Base-by-base conservation (phyloP, 1,140 invertebrate genomes). In the Pogonomyrmex barbatus region DNA sequence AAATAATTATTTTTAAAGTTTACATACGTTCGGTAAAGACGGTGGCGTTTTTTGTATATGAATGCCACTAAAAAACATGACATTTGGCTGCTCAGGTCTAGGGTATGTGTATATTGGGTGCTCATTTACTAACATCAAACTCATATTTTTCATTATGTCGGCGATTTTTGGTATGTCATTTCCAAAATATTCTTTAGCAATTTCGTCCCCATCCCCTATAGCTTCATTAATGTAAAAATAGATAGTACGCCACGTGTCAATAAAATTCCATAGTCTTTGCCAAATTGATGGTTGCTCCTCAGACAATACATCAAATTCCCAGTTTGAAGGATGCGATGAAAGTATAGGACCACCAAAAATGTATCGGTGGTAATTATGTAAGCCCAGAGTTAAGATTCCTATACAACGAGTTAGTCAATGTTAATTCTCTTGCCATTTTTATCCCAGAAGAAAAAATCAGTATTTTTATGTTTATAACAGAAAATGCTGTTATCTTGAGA, bases 71-170 rank as follows among this genome's bases (percentile, higher is more conserved):
- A 95, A 95, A 79, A 94, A 95, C 9, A 95, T 92, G 85, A 95
- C 95, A 89, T 94, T 96, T 4, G 96, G 96, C 58, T 96, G 82
- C 14, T 95, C 91, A 0, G 96, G 96, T 77, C 94, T 94, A 9
- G 95, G 93, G 71, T 95, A 94, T 78, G 96, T 94, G 10, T 96
- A 89, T 5, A 94, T 93, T 14, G 97, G 85, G 77, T 96, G 85
- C 12, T 85, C 36, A 36, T 87, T 82, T 0, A 60, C n/a, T 39
- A 88, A n/a, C 9, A 75, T 2, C 6, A 86, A 4, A 33, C 84
- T 88, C 3, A 60, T 54, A 1, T 86, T 86, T 36, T 68, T 82
- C 12, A 42, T 36, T 36, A 75, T 12, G 4, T 86, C 84, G 0
- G 45, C 12, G 5, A 75, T 5, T 1, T n/a, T 0, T 0, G 84